Evolutionary conservation across 2,888 invertebrate species (phyloP), one percentile per base, ranked within the genome.

Genomic region (Malthinus flaveolus): DNA sequence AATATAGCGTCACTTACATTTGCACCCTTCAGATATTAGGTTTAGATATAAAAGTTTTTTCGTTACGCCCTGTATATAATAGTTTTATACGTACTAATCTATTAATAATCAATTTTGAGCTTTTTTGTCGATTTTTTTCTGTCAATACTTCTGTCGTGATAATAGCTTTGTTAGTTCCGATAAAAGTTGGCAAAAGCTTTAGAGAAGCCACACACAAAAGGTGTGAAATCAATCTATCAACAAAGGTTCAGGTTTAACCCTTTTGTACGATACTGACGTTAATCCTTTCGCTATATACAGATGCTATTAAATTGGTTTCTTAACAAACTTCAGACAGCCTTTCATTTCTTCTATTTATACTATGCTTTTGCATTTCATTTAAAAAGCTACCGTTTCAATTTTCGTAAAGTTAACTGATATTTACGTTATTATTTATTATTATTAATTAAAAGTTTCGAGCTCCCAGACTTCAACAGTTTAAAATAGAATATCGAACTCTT

Each of bases 171-270:
- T 58, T 58, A 58, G 46, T 52, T 52, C 54, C 33, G 15, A 54
- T 59, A 59, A 59, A 59, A 34, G 54, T 54, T 42, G 32, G 39
- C 54, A 37, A 51, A 55, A 54, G 54, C 54, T 54, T 55, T 55
- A 50, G 55, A 56, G 46, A 60, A 56, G 46, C 59, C 59, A 56
- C 31, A 47, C 39, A 63, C 62, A 62, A 64, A 56, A 57, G 63
- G 58, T 55, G 63, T 63, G 63, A 61, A 64, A 64, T 64, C 63
- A 63, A 64, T 64, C 58, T 53, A 49, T 56, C 63, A 63, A 64
- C 61, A 63, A 63, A 59, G 61, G 61, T 62, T 63, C 63, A 46
- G 54, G 56, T 59, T 64, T 63, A 64, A 64, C 64, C 64, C 64
- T 63, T 64, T 64, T 63, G 61, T 61, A 59, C 63, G 34, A 46